These are phyloP conservation scores for Aleiodes alternator DNA, from an alignment of 2,888 invertebrate species.

Conservation along the genomic window DNA sequence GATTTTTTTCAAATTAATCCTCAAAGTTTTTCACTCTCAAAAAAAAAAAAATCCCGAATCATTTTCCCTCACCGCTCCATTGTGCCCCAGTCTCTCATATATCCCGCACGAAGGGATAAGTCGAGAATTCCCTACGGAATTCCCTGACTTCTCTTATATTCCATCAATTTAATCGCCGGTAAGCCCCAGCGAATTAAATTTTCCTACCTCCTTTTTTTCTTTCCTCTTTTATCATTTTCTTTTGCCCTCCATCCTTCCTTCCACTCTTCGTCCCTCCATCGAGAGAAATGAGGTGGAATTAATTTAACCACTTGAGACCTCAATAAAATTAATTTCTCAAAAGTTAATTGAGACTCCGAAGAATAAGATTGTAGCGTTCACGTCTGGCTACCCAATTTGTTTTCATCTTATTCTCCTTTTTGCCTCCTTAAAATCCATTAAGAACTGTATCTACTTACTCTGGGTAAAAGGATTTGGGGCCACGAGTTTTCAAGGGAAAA, in stretches of 20 bases:
- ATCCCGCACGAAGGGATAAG: too few species aligned
- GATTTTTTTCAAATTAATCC: too few species aligned
- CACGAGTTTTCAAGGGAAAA: neutral
- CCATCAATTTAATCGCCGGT: too few species aligned
- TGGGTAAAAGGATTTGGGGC: neutral
- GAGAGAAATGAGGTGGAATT: too few species aligned
- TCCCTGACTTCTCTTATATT: too few species aligned
- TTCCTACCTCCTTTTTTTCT: neutral
- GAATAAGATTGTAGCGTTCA: constrained; percentile 5
- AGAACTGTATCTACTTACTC: constrained; percentile 9
- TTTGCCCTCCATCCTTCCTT: neutral
- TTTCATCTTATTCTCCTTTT: neutral
- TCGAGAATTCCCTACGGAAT: too few species aligned
- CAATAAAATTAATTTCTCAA: neutral
- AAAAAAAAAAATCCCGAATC: too few species aligned
- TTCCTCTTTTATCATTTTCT: neutral
- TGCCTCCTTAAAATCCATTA: constrained; percentile 14
- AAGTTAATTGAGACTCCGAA: constrained; percentile 23
- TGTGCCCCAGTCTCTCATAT: too few species aligned
- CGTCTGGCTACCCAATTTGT: constrained; percentile 25
- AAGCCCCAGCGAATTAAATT: neutral
- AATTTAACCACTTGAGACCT: too few species aligned
- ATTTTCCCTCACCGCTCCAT: too few species aligned
- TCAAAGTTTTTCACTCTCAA: too few species aligned
- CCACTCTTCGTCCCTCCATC: neutral